These are phyloP conservation scores for Pseudococcus longispinus DNA, from an alignment of 2,888 invertebrate genomes.

Conservation along the genomic window DNA sequence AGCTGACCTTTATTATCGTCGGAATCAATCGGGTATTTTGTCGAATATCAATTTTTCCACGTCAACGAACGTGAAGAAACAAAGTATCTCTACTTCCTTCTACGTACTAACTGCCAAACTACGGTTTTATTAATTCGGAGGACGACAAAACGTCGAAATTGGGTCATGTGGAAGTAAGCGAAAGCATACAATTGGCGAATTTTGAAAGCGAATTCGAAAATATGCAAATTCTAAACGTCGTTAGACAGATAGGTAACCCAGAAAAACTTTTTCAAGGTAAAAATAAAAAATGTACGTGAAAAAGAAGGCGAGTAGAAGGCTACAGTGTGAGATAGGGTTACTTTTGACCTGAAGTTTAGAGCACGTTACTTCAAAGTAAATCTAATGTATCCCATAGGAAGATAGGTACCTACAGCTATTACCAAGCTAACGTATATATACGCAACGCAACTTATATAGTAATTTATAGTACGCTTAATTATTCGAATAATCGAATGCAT, in stretches of 20 bases:
- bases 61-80: neutral
- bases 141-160: neutral
- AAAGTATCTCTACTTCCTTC: neutral
- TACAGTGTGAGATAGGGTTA: neutral
- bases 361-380: neutral
- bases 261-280: neutral
- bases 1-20: neutral
- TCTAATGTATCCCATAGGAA: neutral
- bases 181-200: neutral
- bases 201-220: neutral
- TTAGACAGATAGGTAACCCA: neutral
- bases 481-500: neutral
- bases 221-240: neutral
- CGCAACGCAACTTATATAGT: neutral
- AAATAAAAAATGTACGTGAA: neutral
- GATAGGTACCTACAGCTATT: neutral
- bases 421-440: neutral
- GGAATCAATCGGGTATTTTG: neutral
- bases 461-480: neutral
- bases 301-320: neutral
- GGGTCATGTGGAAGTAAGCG: neutral
- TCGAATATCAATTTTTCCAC: neutral
- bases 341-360: neutral
- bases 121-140: neutral
- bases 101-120: neutral